Percentiles rank a stretch among this genome's conserved stretches.
Evolutionary conservation across 2,113 vertebrate species (phyloP).

Genomic region (Gyps fulvus): DNA sequence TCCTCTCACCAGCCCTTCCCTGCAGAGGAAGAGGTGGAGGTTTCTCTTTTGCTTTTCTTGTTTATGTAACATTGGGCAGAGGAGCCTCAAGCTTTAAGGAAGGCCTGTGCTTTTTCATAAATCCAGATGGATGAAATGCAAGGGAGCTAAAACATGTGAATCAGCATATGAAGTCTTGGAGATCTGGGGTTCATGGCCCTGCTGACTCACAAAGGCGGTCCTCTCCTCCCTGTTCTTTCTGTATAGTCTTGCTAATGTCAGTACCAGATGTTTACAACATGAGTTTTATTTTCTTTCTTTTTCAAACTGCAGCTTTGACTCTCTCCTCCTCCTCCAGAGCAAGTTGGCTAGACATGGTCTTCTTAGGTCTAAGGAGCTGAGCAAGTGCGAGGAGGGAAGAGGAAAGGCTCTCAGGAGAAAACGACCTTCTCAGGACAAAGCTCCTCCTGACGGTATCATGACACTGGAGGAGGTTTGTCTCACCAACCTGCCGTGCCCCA

Average conservation of each 20-base stretch:
- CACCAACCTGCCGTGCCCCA: fast-evolving
- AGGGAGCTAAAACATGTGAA: not conserved
- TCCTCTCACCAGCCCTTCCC: not conserved
- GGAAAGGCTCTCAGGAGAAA: not conserved
- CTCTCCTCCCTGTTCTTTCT: not conserved
- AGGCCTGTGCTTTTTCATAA: not conserved
- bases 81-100: not conserved
- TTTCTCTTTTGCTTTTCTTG: not conserved
- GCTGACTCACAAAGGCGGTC: not conserved
- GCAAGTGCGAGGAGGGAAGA: not conserved
- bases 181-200: not conserved
- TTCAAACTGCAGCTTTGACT: not conserved
- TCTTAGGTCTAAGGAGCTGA: not conserved
- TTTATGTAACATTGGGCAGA: not conserved
- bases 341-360: not conserved
- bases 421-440: not conserved
- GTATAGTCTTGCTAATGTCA: not conserved
- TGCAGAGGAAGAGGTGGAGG: not conserved
- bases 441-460: not conserved
- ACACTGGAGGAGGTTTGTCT: not conserved
- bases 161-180: not conserved
- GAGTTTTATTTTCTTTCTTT: not conserved
- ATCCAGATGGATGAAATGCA: not conserved
- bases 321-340: not conserved
- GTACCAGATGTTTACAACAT: not conserved